Percentiles rank a stretch among this genome's conserved stretches.
phyloP scores from a whole-genome alignment of 2,888 invertebrate genomes.

The Archips xylosteana region DNA sequence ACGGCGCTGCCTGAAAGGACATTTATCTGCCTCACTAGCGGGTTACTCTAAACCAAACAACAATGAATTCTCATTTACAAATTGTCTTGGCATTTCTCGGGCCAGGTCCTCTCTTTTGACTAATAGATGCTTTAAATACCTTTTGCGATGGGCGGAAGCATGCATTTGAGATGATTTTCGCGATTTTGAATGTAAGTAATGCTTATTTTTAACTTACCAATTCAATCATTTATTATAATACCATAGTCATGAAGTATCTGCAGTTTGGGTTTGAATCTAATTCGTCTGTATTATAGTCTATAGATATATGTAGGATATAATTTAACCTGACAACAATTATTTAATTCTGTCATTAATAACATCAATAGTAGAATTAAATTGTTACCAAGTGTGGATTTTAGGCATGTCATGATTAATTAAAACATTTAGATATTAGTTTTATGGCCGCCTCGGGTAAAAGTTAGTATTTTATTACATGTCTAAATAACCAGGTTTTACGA shows the following conservation, averaged over 20 bases:
- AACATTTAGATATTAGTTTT: neutral
- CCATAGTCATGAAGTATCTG: neutral
- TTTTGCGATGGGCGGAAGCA: constrained; percentile 19
- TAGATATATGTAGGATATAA: too few species aligned
- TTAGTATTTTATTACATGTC: neutral
- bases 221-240: neutral
- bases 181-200: neutral
- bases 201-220: neutral
- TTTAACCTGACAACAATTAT: too few species aligned
- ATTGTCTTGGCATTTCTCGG: constrained; percentile 79
- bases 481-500: neutral
- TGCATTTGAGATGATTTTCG: constrained; percentile 1
- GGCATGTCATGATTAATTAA: neutral
- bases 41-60: constrained; percentile 84
- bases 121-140: constrained; percentile 53
- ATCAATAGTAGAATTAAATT: neutral
- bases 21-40: constrained; percentile 84
- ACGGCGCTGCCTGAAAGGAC: constrained; percentile 84
- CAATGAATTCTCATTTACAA: constrained; percentile 85
- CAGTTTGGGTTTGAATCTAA: neutral
- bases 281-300: neutral
- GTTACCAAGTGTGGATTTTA: neutral
- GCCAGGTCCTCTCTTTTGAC: constrained; percentile 71
- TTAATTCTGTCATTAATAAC: too few species aligned
- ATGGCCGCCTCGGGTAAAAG: neutral